Conservation (phyloP, 1,140 invertebrate species). For the Drosophila albomicans region DNA sequence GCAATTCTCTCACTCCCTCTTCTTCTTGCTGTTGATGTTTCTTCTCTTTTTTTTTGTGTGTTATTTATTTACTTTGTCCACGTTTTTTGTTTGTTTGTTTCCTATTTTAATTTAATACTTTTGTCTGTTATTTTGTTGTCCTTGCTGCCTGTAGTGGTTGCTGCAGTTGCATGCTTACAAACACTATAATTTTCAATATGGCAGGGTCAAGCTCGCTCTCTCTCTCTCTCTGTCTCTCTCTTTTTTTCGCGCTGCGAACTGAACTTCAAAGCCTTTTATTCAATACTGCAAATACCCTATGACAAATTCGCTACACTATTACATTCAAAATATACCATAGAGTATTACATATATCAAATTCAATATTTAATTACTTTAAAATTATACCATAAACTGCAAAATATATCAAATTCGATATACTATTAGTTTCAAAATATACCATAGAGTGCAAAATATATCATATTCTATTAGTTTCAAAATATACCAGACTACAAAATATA, state of each 20-base stretch:
- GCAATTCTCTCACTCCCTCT: slow-evolving; percentile 45
- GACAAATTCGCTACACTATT: neutral
- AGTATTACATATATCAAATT: no score
- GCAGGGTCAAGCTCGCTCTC: neutral
- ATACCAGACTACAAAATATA: no score
- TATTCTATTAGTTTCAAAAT: no score
- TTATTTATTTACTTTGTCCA: slow-evolving; percentile 77
- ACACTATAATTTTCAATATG: slow-evolving; percentile 81
- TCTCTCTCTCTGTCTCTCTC: neutral
- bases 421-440: no score
- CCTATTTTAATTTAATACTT: slow-evolving; percentile 73
- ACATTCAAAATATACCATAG: no score
- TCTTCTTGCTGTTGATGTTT: slow-evolving; percentile 16
- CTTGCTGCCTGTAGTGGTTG: slow-evolving; percentile 34
- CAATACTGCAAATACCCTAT: slow-evolving; percentile 13
- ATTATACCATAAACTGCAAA: no score
- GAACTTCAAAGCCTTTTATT: neutral
- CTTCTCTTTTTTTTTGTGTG: slow-evolving; percentile 31
- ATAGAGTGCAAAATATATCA: no score
- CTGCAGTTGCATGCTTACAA: slow-evolving; percentile 72
- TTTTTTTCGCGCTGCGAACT: neutral
- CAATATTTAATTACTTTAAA: no score
- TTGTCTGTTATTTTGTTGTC: slow-evolving; percentile 34
- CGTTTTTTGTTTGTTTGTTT: slow-evolving; percentile 70
- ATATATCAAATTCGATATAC: neutral